A percentile compares a stretch with the other conserved stretches of the same genome.
Evolutionary conservation across 2,888 invertebrate genomes (phyloP).

Genomic region (Dicranocentrus wangi): DNA sequence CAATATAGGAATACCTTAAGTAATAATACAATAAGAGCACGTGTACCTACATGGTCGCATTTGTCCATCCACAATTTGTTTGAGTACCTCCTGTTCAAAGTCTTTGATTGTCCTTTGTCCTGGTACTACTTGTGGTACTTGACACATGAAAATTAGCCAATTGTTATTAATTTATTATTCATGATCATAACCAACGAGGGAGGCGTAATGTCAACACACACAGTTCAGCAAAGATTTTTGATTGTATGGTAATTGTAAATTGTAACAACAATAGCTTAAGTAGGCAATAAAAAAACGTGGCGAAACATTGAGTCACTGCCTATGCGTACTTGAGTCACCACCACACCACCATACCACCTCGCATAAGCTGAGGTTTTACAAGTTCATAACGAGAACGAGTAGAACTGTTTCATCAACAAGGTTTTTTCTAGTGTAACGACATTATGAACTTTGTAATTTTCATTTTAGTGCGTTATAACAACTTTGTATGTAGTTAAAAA

Average conservation of each 20-base stretch:
- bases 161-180: conserved; percentile 8
- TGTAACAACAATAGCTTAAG: neutral
- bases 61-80: too few species aligned
- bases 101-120: too few species aligned
- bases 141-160: neutral
- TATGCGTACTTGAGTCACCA: too few species aligned
- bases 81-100: too few species aligned
- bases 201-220: neutral
- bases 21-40: too few species aligned
- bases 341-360: too few species aligned
- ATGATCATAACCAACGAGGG: conserved; percentile 6
- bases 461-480: neutral
- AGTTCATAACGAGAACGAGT: neutral
- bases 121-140: neutral
- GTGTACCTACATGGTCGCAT: too few species aligned
- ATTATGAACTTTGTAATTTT: conserved; percentile 3
- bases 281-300: too few species aligned
- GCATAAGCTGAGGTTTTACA: neutral
- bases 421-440: neutral
- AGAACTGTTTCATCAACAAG: neutral
- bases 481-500: neutral
- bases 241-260: neutral
- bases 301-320: too few species aligned
- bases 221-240: neutral
- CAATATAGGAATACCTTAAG: too few species aligned